phyloP scores from a whole-genome alignment of 1,140 invertebrate genomes.

The Meloidogyne hapla region DNA sequence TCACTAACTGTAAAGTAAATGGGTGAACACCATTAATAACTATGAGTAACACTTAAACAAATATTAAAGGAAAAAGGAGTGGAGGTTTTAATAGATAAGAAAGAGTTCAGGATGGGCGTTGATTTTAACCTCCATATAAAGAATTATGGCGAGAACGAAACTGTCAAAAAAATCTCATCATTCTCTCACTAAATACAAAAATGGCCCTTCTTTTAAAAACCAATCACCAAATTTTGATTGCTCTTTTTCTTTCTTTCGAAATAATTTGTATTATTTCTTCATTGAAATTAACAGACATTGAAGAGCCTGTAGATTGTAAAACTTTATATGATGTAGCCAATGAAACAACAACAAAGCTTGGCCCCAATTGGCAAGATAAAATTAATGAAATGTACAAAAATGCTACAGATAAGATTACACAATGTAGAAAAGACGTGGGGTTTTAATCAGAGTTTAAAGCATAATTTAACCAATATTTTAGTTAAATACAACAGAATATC shows the following conservation, averaged over 20 bases:
- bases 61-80: background rate
- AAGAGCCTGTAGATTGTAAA: background rate
- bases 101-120: background rate
- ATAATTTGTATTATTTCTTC: background rate
- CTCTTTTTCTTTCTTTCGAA: background rate
- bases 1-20: background rate
- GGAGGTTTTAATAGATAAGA: background rate
- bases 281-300: background rate
- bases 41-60: background rate
- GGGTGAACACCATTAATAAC: background rate
- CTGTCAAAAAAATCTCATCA: background rate
- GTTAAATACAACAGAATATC: conserved; percentile 6
- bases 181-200: background rate
- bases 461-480: no score
- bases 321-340: background rate
- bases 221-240: background rate
- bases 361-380: background rate
- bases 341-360: background rate
- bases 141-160: background rate
- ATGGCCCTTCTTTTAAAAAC: background rate
- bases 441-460: no score
- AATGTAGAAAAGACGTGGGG: background rate
- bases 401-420: background rate
- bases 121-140: background rate
- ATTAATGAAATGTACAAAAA: background rate